A percentile compares a stretch with the other conserved stretches of the same genome.
phyloP scores from a whole-genome alignment of 2,113 vertebrate species.

The Pachyramphus minor region DNA sequence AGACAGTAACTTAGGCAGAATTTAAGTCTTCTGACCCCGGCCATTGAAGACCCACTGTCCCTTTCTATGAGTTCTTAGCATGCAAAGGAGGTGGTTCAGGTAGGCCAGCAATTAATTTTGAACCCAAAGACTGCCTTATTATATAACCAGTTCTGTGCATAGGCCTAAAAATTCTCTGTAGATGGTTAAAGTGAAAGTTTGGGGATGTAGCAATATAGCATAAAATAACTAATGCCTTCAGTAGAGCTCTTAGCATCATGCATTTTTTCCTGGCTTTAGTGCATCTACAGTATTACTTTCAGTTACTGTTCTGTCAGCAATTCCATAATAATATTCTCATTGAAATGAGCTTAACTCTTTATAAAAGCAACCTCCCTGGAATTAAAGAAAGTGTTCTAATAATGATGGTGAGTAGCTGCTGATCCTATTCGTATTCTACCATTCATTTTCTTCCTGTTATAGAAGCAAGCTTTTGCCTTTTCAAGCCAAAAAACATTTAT shows the following conservation, averaged over 20 bases:
- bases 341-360: background rate
- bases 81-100: background rate
- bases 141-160: background rate
- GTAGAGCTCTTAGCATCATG: background rate
- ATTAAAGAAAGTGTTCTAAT: background rate
- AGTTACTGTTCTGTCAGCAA: background rate
- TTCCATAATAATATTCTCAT: background rate
- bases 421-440: background rate
- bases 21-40: background rate
- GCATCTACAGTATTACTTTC: background rate
- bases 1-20: background rate
- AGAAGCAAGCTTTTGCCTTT: background rate
- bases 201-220: background rate
- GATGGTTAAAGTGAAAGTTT: background rate
- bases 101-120: background rate
- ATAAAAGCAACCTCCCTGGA: background rate
- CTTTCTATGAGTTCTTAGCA: background rate
- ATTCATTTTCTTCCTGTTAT: background rate
- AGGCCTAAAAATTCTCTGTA: background rate
- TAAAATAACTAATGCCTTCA: background rate
- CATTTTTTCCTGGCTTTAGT: background rate
- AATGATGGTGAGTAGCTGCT: background rate
- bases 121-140: background rate
- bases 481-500: background rate
- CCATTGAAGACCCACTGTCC: background rate